Percentiles rank a stretch among this genome's conserved stretches.
Conservation (phyloP, 2,797 vertebrate species). For the Syngnathus acus region DNA sequence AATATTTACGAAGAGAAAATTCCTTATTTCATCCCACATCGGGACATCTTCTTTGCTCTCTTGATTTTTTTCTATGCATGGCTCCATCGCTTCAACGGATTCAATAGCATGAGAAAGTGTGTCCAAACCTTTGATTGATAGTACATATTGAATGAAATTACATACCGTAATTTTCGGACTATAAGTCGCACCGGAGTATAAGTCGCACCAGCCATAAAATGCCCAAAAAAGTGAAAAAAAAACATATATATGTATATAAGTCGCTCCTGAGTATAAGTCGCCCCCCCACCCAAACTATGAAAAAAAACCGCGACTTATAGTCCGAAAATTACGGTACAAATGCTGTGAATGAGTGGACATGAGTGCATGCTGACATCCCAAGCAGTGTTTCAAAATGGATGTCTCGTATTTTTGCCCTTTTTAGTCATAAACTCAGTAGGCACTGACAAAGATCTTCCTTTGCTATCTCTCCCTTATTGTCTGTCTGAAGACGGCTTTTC, state of each 20-base stretch:
- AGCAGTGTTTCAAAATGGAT: not conserved
- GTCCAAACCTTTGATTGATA: not conserved
- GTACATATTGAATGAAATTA: not conserved
- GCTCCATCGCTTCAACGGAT: not conserved
- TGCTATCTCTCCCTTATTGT: not conserved
- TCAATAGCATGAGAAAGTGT: not conserved
- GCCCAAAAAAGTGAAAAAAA: too few relatives aligned
- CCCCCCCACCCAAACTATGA: too few relatives aligned
- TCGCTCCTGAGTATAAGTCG: too few relatives aligned
- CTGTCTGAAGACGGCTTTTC: not conserved
- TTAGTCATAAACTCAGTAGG: not conserved
- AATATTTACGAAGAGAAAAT: not conserved
- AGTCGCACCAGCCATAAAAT: too few relatives aligned
- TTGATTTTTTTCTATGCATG: not conserved
- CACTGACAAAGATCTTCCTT: constrained; percentile 1
- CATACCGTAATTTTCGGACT: too few relatives aligned
- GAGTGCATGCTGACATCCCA: not conserved
- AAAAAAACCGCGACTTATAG: too few relatives aligned
- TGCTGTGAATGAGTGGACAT: not conserved
- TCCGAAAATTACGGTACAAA: too few relatives aligned
- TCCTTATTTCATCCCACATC: not conserved
- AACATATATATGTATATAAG: too few relatives aligned
- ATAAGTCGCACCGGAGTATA: too few relatives aligned
- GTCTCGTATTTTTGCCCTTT: not conserved
- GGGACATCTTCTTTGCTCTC: not conserved